phyloP scores from a whole-genome alignment of 2,113 vertebrate species.

The Chloropsis cyanopogon region DNA sequence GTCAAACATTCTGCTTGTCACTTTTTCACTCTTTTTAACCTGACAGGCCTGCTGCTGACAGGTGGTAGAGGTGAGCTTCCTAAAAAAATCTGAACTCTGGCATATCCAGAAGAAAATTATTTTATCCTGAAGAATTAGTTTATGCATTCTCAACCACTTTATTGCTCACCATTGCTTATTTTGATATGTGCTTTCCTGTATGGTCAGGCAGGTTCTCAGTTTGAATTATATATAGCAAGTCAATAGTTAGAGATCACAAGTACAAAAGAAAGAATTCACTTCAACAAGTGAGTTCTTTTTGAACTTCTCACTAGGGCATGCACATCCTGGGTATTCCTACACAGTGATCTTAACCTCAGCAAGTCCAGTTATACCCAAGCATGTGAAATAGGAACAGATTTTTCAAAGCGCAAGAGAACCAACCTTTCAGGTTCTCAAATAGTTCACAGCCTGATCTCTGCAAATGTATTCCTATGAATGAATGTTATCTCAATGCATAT shows the following conservation, averaged over 20 bases:
- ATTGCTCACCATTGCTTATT: background rate
- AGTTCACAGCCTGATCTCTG: background rate
- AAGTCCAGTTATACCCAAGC: background rate
- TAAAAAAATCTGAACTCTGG: background rate
- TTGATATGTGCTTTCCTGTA: background rate
- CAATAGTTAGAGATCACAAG: background rate
- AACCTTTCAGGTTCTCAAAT: background rate
- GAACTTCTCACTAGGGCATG: background rate
- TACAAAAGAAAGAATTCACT: background rate
- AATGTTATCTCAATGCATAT: conserved; percentile 6
- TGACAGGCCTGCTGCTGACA: background rate
- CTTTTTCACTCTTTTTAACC: background rate
- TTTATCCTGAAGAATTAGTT: background rate
- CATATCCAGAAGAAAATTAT: background rate
- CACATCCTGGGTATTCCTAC: background rate
- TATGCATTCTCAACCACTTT: background rate
- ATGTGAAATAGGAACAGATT: background rate
- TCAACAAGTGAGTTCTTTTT: background rate
- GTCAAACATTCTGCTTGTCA: background rate
- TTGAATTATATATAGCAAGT: background rate
- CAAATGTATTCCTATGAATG: background rate
- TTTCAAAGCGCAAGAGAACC: background rate
- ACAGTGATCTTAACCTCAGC: background rate
- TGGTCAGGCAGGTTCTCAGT: background rate
- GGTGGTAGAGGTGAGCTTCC: background rate